Percentiles rank a stretch among this genome's conserved stretches.
phyloP scores from a whole-genome alignment of 2,113 vertebrate species.

The Austrofundulus limnaeus region DNA sequence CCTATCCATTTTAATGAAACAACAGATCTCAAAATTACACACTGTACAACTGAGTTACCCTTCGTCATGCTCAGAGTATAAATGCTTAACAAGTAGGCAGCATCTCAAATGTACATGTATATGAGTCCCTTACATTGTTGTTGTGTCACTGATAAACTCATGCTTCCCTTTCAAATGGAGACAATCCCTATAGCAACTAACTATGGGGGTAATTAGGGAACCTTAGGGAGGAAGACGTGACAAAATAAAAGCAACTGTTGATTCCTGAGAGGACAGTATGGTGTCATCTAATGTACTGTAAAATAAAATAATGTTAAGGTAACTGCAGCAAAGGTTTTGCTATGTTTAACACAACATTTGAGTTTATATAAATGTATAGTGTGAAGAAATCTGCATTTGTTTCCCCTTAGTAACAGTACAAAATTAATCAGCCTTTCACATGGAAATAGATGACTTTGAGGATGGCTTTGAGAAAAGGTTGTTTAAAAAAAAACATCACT shows the following conservation, averaged over 20 bases:
- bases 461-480: too few relatives aligned
- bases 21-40: slow-evolving; percentile 1
- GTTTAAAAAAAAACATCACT: background rate
- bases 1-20: slow-evolving; percentile 32
- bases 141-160: background rate
- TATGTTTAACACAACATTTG: too few relatives aligned
- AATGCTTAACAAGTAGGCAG: background rate
- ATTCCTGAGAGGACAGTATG: slow-evolving; percentile 7
- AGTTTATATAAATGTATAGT: too few relatives aligned
- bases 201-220: slow-evolving; percentile 37
- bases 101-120: background rate
- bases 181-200: slow-evolving; percentile 33
- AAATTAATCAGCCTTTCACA: background rate
- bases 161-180: slow-evolving; percentile 24
- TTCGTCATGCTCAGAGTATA: background rate
- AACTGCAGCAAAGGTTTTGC: too few relatives aligned
- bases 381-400: background rate
- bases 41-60: slow-evolving; percentile 7
- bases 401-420: too few relatives aligned
- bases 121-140: background rate
- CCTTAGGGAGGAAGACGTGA: slow-evolving; percentile 48
- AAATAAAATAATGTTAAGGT: slow-evolving; percentile 1
- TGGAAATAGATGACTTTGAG: too few relatives aligned
- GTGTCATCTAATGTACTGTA: slow-evolving; percentile 24
- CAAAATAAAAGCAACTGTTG: slow-evolving; percentile 46